A percentile compares a stretch with the other conserved stretches of the same genome.
These are phyloP conservation scores for Psittacula echo DNA, from an alignment of 2,797 vertebrate species.

Conservation along the genomic window DNA sequence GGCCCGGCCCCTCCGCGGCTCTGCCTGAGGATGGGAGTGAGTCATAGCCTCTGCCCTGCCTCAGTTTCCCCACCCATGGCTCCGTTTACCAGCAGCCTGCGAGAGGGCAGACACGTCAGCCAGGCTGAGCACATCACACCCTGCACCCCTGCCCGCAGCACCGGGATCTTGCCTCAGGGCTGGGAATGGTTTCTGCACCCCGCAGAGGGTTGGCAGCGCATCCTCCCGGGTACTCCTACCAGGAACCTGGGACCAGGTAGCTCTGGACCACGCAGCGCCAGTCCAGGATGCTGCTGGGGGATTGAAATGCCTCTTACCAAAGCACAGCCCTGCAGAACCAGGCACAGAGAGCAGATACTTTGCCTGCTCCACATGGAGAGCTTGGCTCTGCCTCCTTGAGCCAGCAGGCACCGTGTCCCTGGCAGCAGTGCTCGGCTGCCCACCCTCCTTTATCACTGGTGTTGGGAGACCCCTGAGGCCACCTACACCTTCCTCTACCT, in stretches of 20 bases:
- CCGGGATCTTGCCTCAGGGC: rapidly evolving
- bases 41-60: background rate
- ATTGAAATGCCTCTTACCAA: background rate
- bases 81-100: background rate
- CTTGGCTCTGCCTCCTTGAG: background rate
- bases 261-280: background rate
- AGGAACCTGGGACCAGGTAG: background rate
- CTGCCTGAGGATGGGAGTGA: background rate
- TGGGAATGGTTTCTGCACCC: background rate
- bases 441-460: background rate
- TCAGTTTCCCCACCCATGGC: background rate
- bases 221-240: background rate
- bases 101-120: background rate
- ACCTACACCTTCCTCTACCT: background rate
- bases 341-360: rapidly evolving
- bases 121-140: rapidly evolving
- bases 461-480: background rate
- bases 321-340: background rate
- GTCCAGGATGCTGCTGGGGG: background rate
- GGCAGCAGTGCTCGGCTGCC: background rate
- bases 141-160: rapidly evolving
- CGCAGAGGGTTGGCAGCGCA: background rate
- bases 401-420: rapidly evolving
- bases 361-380: background rate
- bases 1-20: background rate